These are phyloP conservation scores for Promerops cafer DNA, from an alignment of 2,113 vertebrate genomes.

Conservation along the genomic window DNA sequence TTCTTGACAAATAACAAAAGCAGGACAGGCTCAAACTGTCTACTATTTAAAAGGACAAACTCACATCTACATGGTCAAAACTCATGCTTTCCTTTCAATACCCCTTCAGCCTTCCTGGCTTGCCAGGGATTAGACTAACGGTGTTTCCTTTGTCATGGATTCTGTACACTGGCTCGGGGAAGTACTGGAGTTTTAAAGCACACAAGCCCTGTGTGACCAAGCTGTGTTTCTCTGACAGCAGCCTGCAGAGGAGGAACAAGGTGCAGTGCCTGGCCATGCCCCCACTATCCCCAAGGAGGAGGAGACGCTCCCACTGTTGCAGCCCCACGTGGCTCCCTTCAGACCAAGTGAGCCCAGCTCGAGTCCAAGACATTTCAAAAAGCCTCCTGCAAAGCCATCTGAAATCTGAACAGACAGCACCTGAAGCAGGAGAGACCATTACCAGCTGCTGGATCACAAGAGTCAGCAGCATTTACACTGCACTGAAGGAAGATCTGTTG, in stretches of 20 bases:
- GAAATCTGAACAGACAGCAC: slow-evolving; percentile 65
- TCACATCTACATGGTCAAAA: neutral
- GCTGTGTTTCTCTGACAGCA: slow-evolving; percentile 55
- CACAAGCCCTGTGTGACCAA: neutral
- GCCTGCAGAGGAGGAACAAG: slow-evolving; percentile 65
- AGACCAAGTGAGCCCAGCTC: slow-evolving; percentile 74
- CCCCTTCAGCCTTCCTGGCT: neutral
- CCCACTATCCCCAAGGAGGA: slow-evolving; percentile 69
- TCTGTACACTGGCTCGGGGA: neutral
- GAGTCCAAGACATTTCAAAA: slow-evolving; percentile 81
- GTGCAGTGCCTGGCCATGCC: slow-evolving; percentile 49
- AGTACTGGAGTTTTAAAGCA: neutral
- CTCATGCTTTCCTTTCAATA: neutral
- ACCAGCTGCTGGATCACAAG: neutral
- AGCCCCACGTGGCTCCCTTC: slow-evolving; percentile 82
- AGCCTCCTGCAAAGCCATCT: slow-evolving; percentile 73
- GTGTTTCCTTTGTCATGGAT: neutral
- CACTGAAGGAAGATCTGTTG: neutral
- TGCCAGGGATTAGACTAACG: neutral
- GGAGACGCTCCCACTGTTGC: slow-evolving; percentile 73
- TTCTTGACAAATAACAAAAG: neutral
- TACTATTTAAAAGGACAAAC: neutral
- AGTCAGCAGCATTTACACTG: neutral
- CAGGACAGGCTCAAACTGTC: neutral
- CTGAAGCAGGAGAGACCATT: neutral